phyloP scores from a whole-genome alignment of 2,113 vertebrate genomes.

The Pterocles burchelli region DNA sequence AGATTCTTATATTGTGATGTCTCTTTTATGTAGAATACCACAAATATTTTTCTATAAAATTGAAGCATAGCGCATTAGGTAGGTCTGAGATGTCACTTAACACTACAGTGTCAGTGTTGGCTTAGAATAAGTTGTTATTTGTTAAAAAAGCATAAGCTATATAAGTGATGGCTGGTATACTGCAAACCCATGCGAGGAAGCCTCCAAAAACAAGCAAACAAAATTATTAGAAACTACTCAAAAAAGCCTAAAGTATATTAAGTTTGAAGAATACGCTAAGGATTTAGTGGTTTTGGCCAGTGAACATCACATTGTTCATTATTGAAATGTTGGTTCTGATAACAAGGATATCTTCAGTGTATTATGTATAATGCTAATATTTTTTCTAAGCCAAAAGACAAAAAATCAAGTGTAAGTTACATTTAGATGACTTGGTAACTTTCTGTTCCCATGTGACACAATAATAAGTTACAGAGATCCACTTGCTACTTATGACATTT shows the following conservation, averaged over 20 bases:
- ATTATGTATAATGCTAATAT: not conserved
- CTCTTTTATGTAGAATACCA: not conserved
- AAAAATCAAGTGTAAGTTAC: not conserved
- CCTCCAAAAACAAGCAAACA: not conserved
- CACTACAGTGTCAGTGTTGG: accelerated
- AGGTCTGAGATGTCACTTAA: not conserved
- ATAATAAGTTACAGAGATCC: not conserved
- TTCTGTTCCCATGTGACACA: not conserved
- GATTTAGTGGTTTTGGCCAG: not conserved
- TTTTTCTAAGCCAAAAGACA: not conserved
- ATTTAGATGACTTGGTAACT: not conserved
- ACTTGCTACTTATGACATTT: not conserved
- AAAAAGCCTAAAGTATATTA: not conserved
- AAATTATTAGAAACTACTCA: not conserved
- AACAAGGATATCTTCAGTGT: not conserved
- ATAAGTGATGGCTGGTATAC: not conserved
- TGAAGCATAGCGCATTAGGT: not conserved
- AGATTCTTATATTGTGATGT: not conserved
- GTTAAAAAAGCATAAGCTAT: not conserved
- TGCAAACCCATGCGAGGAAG: not conserved
- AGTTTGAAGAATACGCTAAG: not conserved
- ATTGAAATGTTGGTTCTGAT: not conserved
- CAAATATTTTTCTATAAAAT: not conserved
- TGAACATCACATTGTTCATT: not conserved
- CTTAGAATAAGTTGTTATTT: not conserved